Base-by-base conservation (phyloP, 2,888 invertebrate species). In the Pogonocherus hispidulus region DNA sequence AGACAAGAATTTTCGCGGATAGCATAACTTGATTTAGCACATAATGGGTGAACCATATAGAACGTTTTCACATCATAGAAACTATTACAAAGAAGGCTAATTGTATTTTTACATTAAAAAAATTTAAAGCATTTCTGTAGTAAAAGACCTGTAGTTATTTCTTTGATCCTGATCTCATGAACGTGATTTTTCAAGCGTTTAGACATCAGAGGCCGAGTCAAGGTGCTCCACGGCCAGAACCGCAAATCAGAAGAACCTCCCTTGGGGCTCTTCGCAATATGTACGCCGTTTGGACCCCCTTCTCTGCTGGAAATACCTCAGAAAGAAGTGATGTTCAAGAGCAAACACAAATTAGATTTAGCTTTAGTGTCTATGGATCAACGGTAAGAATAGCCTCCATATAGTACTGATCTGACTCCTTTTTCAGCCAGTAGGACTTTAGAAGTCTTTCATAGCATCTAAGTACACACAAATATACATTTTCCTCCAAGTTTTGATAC, bases 301-400 rank as follows among this genome's bases (percentile, higher is more conserved):
- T 97, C 98, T 66, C 87, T 98, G 59, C 89, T 98, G 66, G 99
- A 99, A 86, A 95, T 98, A 76, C 98, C 98, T 3, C 97, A 98
- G 83, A 97, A 99, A 85, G 99, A 99, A 87, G 95, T 98, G 79
- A 98, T 99, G 94, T 98, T 99, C 88, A 99, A 99, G 87, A 98
- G 97, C 85, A 99, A 99, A 88, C 99, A 99, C 88, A 98, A 98
- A 85, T 90, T 99, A 80, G 99, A 99, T 87, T 91, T 99, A 67
- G 93, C 96, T 71, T 90, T 98, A 75, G 95, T 98, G 77, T 98
- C 97, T 47, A 98, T 99, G 96, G 99, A 99, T 88, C 96, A 96
- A 88, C 91, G 95, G 93, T 94, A 82, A 83, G 52, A 11, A 44
- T 41, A 1, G 5, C 19, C 23, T n/a, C 22, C 16, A 19, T 20